Conservation (phyloP, 2,113 vertebrate genomes). For the Barnardius zonarius region DNA sequence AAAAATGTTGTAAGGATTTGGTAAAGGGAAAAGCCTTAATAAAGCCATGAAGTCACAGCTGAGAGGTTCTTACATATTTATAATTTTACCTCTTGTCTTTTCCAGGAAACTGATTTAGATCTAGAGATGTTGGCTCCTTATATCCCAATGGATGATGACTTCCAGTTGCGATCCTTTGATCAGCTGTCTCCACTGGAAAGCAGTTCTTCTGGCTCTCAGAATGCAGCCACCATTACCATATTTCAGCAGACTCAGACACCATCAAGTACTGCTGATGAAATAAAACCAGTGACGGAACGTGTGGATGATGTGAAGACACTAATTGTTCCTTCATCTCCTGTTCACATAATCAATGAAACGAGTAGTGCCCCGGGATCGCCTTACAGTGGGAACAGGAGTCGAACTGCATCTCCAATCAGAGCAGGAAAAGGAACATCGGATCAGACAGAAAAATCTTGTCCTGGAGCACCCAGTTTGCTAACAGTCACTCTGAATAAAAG, state of each 20-base stretch:
- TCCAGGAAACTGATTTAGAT: constrained; percentile 85
- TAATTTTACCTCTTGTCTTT: background rate
- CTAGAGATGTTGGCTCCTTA: constrained; percentile 98
- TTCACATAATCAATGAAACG: constrained; percentile 63
- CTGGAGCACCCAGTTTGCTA: constrained; percentile 69
- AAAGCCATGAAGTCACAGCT: background rate
- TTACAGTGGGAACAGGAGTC: constrained; percentile 69
- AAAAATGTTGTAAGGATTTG: background rate
- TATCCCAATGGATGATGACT: constrained; percentile 98
- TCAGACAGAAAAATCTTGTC: constrained; percentile 71
- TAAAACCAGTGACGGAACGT: constrained; percentile 48
- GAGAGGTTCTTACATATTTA: background rate
- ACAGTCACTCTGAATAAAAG: constrained; percentile 78
- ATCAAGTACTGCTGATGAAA: constrained; percentile 48
- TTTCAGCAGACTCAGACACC: constrained; percentile 61
- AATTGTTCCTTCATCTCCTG: constrained; percentile 73
- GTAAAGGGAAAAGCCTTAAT: background rate
- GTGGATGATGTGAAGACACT: constrained; percentile 62
- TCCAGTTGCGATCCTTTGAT: constrained; percentile 88
- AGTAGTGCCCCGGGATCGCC: constrained; percentile 73
- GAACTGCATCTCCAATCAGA: constrained; percentile 79
- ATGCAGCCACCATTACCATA: constrained; percentile 17
- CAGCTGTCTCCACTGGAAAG: constrained; percentile 81
- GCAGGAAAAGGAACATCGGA: constrained; percentile 66
- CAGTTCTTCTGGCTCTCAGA: constrained; percentile 67